Evolutionary conservation across 2,888 invertebrate species (phyloP).

Genomic region (Megastigmus dorsalis): DNA sequence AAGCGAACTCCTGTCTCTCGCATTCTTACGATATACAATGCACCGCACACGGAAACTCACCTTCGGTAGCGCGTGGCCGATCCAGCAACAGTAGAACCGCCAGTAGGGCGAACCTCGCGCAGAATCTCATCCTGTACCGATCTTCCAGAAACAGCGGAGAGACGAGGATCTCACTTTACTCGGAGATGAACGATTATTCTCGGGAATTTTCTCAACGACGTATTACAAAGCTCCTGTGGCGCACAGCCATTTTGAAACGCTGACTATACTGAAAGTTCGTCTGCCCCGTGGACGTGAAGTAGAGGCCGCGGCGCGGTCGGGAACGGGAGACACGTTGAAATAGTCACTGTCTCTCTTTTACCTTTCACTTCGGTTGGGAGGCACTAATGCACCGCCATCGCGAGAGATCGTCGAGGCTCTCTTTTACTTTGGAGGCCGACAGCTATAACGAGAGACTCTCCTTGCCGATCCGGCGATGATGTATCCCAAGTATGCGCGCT

Average conservation of each 20-base stretch:
- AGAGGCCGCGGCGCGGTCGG: too few species aligned
- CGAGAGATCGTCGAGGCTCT: background rate
- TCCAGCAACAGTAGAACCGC: conserved; percentile 29
- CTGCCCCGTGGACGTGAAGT: conserved; percentile 39
- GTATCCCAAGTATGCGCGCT: too few species aligned
- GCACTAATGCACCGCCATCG: too few species aligned
- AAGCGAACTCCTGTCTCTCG: too few species aligned
- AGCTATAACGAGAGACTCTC: too few species aligned
- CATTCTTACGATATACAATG: too few species aligned
- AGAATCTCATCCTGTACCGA: conserved; percentile 12
- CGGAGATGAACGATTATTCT: too few species aligned
- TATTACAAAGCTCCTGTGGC: background rate
- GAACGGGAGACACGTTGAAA: conserved; percentile 50
- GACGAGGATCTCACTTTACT: too few species aligned
- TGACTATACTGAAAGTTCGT: conserved; percentile 49
- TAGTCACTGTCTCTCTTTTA: too few species aligned
- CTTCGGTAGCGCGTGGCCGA: conserved; percentile 16
- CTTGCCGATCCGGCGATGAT: too few species aligned
- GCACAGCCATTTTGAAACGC: conserved; percentile 69
- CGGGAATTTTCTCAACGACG: too few species aligned
- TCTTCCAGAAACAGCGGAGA: too few species aligned
- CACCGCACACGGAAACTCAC: conserved; percentile 8
- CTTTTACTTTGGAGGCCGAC: conserved; percentile 7
- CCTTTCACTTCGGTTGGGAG: conserved; percentile 49
- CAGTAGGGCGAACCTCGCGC: background rate